phyloP scores from a whole-genome alignment of 35 echinoderm and acorn worm species.

The Heliocidaris erythrogramma region DNA sequence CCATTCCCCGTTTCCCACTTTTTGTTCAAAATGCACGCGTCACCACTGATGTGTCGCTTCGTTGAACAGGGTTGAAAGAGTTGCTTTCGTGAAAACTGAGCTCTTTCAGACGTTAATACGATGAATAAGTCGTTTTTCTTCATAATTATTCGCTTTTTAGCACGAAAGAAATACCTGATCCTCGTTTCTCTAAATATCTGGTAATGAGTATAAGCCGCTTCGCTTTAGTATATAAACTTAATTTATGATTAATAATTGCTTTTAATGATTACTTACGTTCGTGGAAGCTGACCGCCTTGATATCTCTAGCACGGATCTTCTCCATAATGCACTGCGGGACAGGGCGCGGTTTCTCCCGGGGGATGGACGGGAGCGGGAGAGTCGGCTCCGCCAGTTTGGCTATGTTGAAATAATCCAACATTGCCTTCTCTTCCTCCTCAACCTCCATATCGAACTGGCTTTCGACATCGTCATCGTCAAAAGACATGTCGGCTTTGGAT shows the following conservation, averaged over 20 bases:
- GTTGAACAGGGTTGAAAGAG: too few species aligned
- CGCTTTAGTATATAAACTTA: background rate
- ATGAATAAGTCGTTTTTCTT: too few species aligned
- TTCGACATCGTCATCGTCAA: background rate
- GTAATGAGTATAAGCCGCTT: too few species aligned
- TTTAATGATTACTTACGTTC: background rate
- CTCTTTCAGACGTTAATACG: too few species aligned
- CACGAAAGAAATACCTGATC: too few species aligned
- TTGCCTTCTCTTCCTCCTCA: conserved; percentile 27
- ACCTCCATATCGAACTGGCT: background rate
- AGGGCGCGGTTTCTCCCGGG: conserved; percentile 56
- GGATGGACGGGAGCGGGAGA: conserved; percentile 36
- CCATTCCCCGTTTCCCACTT: too few species aligned
- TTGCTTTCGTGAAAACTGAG: too few species aligned
- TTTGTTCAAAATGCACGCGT: too few species aligned
- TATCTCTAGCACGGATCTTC: background rate
- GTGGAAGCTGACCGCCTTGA: background rate
- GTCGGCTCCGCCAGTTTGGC: conserved; percentile 49
- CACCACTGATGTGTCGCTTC: too few species aligned
- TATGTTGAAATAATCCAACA: background rate
- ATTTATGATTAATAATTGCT: background rate
- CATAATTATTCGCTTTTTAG: too few species aligned
- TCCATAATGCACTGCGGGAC: conserved; percentile 65
- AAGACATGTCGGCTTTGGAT: conserved; percentile 19
- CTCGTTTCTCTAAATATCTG: too few species aligned